These are phyloP conservation scores for Mixornis gularis DNA, from an alignment of 2,113 vertebrate genomes.

Conservation along the genomic window DNA sequence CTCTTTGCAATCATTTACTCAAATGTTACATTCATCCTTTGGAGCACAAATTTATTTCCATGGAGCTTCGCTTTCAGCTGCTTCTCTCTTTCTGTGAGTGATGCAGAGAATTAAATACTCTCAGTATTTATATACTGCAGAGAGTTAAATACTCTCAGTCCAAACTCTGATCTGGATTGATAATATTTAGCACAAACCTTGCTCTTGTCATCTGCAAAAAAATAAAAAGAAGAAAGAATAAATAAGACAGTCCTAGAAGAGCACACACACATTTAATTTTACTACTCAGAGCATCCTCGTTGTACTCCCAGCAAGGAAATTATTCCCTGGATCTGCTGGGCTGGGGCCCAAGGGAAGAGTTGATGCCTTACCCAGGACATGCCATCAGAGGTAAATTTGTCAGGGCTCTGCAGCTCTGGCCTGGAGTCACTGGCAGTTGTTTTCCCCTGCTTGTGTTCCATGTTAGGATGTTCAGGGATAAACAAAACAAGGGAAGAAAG, in stretches of 20 bases:
- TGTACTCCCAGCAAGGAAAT: background rate
- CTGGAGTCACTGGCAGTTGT: background rate
- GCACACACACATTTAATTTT: background rate
- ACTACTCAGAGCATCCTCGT: background rate
- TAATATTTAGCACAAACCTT: background rate
- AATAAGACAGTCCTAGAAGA: background rate
- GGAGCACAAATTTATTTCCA: background rate
- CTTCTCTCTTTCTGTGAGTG: background rate
- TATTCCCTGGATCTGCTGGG: background rate
- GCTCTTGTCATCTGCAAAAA: background rate
- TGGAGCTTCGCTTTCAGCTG: background rate
- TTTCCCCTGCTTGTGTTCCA: background rate
- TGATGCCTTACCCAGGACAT: background rate
- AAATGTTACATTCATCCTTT: background rate
- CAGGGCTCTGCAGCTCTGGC: background rate
- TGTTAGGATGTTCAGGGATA: conserved; percentile 34
- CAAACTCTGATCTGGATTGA: background rate
- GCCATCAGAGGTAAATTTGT: background rate
- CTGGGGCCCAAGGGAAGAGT: background rate
- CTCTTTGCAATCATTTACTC: background rate
- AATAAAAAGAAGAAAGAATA: no score
- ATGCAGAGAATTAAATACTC: background rate
- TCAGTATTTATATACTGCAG: background rate
- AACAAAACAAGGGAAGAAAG: conserved; percentile 42
- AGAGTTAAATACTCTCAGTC: background rate